A percentile compares a stretch with the other conserved stretches of the same genome.
Conservation (phyloP, 2,888 invertebrate species). For the Nomada ruficornis region DNA sequence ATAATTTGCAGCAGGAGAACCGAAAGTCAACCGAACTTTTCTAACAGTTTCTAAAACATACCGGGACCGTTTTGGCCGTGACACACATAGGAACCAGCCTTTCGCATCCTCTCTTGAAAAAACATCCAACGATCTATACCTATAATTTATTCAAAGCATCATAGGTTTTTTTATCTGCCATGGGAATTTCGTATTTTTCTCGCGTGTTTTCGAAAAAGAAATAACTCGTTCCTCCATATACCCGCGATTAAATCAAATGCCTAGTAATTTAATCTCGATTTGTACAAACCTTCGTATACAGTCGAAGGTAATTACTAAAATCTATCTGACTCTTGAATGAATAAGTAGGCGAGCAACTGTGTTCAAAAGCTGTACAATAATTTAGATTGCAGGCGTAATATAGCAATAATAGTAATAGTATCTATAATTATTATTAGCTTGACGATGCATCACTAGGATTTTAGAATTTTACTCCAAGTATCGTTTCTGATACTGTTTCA, state of each 20-base stretch:
- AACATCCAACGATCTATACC: conserved; percentile 63
- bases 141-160: conserved; percentile 59
- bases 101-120: conserved; percentile 70
- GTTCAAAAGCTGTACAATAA: not conserved
- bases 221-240: not conserved
- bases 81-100: conserved; percentile 70
- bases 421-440: too few relatives aligned
- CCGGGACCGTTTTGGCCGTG: conserved; percentile 65
- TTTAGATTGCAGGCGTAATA: too few relatives aligned
- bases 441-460: too few relatives aligned
- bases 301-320: not conserved
- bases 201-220: conserved; percentile 42
- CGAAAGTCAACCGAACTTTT: conserved; percentile 53
- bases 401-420: too few relatives aligned
- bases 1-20: conserved; percentile 66
- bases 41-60: conserved; percentile 72
- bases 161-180: conserved; percentile 45
- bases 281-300: not conserved
- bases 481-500: too few relatives aligned
- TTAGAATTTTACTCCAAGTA: too few relatives aligned
- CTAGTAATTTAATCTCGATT: conserved; percentile 19
- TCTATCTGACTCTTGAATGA: conserved; percentile 1
- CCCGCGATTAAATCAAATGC: conserved; percentile 26
- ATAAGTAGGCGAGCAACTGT: not conserved
- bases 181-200: conserved; percentile 57